Base-by-base conservation (phyloP, 1,140 invertebrate genomes). In the Gryllus bimaculatus region DNA sequence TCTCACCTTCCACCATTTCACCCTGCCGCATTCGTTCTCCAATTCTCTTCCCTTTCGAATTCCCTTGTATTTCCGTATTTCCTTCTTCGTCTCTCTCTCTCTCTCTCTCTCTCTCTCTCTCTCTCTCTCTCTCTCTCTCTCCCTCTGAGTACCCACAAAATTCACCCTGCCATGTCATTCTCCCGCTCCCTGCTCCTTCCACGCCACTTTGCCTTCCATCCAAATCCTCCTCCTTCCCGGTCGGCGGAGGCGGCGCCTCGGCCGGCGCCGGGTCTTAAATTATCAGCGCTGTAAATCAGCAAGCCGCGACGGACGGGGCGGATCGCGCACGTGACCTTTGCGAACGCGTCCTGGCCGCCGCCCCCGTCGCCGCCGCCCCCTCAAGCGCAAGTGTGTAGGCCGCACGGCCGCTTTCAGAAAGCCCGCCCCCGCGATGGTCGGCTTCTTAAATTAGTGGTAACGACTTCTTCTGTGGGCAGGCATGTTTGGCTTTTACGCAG, bases 251-350 rank as follows among this genome's bases (percentile, higher is more conserved):
- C 26, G 26, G 26, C 26, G 26, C 26, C 0, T 0, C 54, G 10
- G 18, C 18, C 2, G 54, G 10, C 18, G 54, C 54, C 18, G 54
- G 10, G 2, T 18, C 54, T 66, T 66, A 18, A 66, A 66, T 66
- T 66, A 66, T 66, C 54, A 66, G 54, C 54, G 54, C 54, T 66
- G 54, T 66, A 66, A 66, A 66, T 66, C 54, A 66, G 54, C 54
- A 66, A 66, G 2, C 18, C 18, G 54, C 54, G 54, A 66, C 54
- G 54, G 54, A 66, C 54, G 18, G 54, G 54, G 18, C 54, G 54
- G 54, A 66, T 66, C 54, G 10, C 54, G 26, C 18, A 66, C 54
- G 54, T 66, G 54, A 66, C 54, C 54, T 66, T 66, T 66, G 54
- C 54, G 10, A 13, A 10, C 10, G 10, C 18, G 18, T 7, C 54